A percentile compares a stretch with the other conserved stretches of the same genome.
Conservation (phyloP, 2,888 invertebrate species). For the Sphaerophoria rueppellii region DNA sequence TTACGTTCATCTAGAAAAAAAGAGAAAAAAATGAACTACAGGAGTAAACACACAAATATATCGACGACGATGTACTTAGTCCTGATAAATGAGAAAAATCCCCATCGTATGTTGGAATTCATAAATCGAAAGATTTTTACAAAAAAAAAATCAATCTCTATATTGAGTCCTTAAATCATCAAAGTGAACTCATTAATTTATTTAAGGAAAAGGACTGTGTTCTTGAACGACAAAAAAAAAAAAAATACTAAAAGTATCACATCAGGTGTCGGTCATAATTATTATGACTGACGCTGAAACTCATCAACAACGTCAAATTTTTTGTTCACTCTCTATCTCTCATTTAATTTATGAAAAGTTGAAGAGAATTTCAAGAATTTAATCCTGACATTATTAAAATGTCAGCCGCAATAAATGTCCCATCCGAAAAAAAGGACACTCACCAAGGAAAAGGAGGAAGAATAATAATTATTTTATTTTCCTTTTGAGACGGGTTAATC, state of each 20-base stretch:
- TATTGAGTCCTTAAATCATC: slow-evolving; percentile 22
- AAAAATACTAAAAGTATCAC: slow-evolving; percentile 27
- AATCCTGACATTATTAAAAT: slow-evolving; percentile 59
- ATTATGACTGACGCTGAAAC: slow-evolving; percentile 56
- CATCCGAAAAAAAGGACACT: not conserved
- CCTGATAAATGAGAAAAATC: slow-evolving; percentile 19
- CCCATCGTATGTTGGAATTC: not conserved
- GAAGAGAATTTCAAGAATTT: slow-evolving; percentile 49
- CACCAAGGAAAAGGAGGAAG: too few relatives aligned
- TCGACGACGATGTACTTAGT: slow-evolving; percentile 9
- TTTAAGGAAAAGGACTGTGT: not conserved
- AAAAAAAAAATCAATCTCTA: slow-evolving; percentile 22
- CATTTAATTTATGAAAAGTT: slow-evolving; percentile 56
- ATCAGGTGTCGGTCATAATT: slow-evolving; percentile 60
- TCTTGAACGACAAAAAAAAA: not conserved
- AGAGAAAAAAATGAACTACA: not conserved
- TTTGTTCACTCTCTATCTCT: slow-evolving; percentile 11
- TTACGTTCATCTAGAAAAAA: slow-evolving; percentile 42
- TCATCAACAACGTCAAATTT: slow-evolving; percentile 58
- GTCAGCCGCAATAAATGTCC: slow-evolving; percentile 56
- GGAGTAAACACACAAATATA: not conserved
- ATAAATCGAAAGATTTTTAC: not conserved
- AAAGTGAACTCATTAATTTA: slow-evolving; percentile 9
- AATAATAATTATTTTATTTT: too few relatives aligned
- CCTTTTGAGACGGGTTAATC: too few relatives aligned